phyloP scores from a whole-genome alignment of 2,888 invertebrate species.

The Agrochola litura region DNA sequence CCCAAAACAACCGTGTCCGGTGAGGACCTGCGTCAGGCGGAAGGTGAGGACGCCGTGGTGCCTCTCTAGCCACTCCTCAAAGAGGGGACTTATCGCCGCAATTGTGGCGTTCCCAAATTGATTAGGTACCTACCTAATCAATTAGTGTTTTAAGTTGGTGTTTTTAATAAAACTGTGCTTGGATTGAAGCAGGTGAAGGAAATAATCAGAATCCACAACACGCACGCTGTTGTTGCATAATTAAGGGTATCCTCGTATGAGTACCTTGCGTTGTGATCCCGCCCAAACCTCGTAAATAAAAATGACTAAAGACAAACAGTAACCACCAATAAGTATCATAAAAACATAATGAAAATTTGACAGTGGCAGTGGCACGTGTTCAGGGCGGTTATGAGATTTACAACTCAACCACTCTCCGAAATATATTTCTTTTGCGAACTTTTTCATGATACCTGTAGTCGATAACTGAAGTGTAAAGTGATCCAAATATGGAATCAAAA shows the following conservation, averaged over 20 bases:
- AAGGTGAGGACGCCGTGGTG: too few species aligned
- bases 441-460: conserved; percentile 62
- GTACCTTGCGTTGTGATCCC: not conserved
- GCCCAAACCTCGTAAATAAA: conserved; percentile 61
- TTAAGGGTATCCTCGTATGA: not conserved
- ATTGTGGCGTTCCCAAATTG: too few species aligned
- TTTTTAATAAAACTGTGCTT: not conserved
- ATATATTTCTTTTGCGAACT: conserved; percentile 45
- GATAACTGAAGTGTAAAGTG: conserved; percentile 40
- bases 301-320: conserved; percentile 59
- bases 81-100: too few species aligned
- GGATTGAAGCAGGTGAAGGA: not conserved
- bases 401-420: conserved; percentile 63
- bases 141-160: not conserved
- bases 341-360: conserved; percentile 60
- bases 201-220: not conserved
- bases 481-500: conserved; percentile 54
- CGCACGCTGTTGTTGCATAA: not conserved
- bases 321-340: conserved; percentile 66
- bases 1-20: too few species aligned
- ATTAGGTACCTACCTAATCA: too few species aligned
- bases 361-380: conserved; percentile 43
- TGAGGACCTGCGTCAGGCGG: too few species aligned
- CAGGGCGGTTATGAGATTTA: conserved; percentile 31
- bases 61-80: too few species aligned